Evolutionary conservation across 2,113 vertebrate species (phyloP).

Genomic region (Misgurnus mizolepis): DNA sequence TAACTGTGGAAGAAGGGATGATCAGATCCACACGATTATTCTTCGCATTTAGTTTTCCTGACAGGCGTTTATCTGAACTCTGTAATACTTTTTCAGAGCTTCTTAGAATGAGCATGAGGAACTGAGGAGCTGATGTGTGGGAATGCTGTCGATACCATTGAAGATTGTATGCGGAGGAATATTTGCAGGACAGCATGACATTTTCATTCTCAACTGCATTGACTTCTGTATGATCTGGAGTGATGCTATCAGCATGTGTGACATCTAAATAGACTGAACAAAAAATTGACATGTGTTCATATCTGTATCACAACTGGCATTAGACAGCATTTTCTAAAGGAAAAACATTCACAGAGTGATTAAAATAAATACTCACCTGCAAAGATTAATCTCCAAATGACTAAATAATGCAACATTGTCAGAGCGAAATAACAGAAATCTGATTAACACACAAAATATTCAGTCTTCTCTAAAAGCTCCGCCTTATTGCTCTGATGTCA

Average conservation of each 20-base stretch:
- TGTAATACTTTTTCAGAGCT: not conserved
- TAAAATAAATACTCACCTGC: not conserved
- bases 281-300: not conserved
- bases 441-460: not conserved
- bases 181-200: not conserved
- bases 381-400: not conserved
- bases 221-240: not conserved
- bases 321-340: not conserved
- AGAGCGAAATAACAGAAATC: not conserved
- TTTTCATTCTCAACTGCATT: not conserved
- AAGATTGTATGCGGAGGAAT: conserved; percentile 19
- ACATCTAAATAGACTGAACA: not conserved
- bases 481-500: not conserved
- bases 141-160: conserved; percentile 38
- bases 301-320: not conserved
- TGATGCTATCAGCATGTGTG: conserved; percentile 1
- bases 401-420: not conserved
- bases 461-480: conserved; percentile 12
- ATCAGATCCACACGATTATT: not conserved
- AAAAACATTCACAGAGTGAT: not conserved
- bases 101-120: not conserved
- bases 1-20: not conserved
- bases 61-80: not conserved
- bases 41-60: not conserved
- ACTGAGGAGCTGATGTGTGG: not conserved